phyloP scores from a whole-genome alignment of 2,888 invertebrate species.

The Ectemnius continuus region DNA sequence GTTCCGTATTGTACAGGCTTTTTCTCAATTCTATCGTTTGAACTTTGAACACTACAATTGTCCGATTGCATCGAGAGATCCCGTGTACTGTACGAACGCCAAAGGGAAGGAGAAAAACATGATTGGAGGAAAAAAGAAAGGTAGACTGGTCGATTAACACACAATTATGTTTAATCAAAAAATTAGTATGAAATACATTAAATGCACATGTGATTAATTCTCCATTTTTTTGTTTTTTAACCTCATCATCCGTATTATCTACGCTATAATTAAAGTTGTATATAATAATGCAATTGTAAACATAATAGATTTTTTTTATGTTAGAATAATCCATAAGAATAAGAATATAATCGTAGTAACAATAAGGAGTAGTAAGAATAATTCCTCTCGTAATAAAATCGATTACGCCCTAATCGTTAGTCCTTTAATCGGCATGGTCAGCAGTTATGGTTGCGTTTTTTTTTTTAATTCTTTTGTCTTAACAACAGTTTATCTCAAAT shows the following conservation, averaged over 20 bases:
- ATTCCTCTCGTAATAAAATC: constrained; percentile 65
- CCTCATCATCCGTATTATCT: constrained; percentile 73
- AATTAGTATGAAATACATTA: constrained; percentile 78
- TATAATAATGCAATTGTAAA: constrained; percentile 72
- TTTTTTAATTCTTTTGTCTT: constrained; percentile 38
- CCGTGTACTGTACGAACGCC: constrained; percentile 32
- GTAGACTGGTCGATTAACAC: constrained; percentile 73
- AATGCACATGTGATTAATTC: constrained; percentile 78
- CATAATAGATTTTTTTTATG: constrained; percentile 70
- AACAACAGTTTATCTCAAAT: constrained; percentile 19
- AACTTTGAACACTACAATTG: neutral
- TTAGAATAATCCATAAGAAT: constrained; percentile 71
- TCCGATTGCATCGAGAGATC: neutral
- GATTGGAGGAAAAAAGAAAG: constrained; percentile 67
- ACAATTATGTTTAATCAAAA: constrained; percentile 78
- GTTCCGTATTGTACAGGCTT: no score
- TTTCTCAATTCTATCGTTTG: neutral
- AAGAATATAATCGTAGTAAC: constrained; percentile 71
- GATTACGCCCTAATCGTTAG: constrained; percentile 62
- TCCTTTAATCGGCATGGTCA: constrained; percentile 49
- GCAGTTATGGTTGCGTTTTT: constrained; percentile 28
- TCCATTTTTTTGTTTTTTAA: constrained; percentile 63
- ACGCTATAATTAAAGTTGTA: constrained; percentile 74
- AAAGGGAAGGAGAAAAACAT: constrained; percentile 41
- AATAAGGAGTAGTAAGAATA: constrained; percentile 70